A percentile compares a stretch with the other conserved stretches of the same genome.
phyloP scores from a whole-genome alignment of 2,797 vertebrate species.

The Cyclopterus lumpus region DNA sequence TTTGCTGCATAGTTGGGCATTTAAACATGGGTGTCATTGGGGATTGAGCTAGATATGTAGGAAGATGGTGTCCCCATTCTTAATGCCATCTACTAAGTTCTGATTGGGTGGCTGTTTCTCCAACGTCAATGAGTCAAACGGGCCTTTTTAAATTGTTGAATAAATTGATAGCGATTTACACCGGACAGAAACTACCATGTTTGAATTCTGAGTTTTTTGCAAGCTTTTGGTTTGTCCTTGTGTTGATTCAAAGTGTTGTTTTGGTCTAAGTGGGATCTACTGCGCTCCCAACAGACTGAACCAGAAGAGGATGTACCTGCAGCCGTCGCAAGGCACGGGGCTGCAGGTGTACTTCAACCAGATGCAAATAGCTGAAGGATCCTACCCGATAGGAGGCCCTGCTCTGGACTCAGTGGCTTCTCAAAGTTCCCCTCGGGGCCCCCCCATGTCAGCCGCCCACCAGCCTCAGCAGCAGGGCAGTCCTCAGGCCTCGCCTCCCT shows the following conservation, averaged over 20 bases:
- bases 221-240: background rate
- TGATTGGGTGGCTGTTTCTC: constrained; percentile 12
- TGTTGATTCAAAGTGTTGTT: constrained; percentile 15
- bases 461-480: constrained; percentile 75
- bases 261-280: constrained; percentile 12
- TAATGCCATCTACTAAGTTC: too few relatives aligned
- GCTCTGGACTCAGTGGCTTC: constrained; percentile 69
- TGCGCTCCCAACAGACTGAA: constrained; percentile 86
- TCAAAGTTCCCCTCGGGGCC: constrained; percentile 79
- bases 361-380: constrained; percentile 96
- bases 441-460: constrained; percentile 62
- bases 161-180: background rate
- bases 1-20: background rate
- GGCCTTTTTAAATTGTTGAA: background rate
- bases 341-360: constrained; percentile 97
- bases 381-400: constrained; percentile 79
- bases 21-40: background rate
- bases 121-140: background rate
- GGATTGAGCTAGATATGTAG: too few relatives aligned
- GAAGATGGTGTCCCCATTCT: too few relatives aligned
- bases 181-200: constrained; percentile 2
- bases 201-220: background rate
- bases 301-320: constrained; percentile 96
- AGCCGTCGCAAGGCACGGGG: constrained; percentile 90
- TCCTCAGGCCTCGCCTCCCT: constrained; percentile 71